Evolutionary conservation across 2,113 vertebrate species (phyloP), one percentile per base, ranked within the genome.

Genomic region (Aptenodytes patagonicus): DNA sequence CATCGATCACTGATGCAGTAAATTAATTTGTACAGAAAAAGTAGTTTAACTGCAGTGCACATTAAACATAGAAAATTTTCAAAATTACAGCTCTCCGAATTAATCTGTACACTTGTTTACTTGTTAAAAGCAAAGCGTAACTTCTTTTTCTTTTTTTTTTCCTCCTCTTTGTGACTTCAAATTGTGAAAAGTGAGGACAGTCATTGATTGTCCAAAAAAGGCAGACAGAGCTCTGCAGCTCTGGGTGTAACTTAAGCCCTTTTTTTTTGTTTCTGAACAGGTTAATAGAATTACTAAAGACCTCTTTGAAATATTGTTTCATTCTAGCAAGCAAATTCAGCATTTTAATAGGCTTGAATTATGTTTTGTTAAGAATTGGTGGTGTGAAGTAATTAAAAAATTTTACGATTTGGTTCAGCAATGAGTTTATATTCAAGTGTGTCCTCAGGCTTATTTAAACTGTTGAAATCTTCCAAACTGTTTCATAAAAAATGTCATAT

Each of bases 1-100:
- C 98, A 98, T 98, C 98, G 98, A 98, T 98, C 98, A 98, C 98
- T 98, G 98, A 98, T 98, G 98, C 98, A 98, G 98, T 98, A 98
- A 98, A 98, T 98, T 98, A 98, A 98, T 98, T 98, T 98, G 98
- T 98, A 98, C 98, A 98, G 97, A 98, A 98, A 98, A 98, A 98
- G 97, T 98, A 98, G 97, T 98, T 98, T 98, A 98, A 98, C 98
- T 98, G 98, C 98, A 97, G 97, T 98, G 97, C 98, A 98, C 98
- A 98, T 98, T 98, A 98, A 98, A 98, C 98, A 98, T 98, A 97
- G 97, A 98, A 98, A 97, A 98, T 96, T 97, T 97, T 97, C 97
- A 97, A 97, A 98, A 98, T 98, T 98, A 98, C 97, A 98, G 97
- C 97, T 98, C 98, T 98, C 98, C 97, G 98, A 98, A 98, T 98